Conservation (phyloP, 2,113 vertebrate genomes). For the Tetraodon nigroviridis region DNA sequence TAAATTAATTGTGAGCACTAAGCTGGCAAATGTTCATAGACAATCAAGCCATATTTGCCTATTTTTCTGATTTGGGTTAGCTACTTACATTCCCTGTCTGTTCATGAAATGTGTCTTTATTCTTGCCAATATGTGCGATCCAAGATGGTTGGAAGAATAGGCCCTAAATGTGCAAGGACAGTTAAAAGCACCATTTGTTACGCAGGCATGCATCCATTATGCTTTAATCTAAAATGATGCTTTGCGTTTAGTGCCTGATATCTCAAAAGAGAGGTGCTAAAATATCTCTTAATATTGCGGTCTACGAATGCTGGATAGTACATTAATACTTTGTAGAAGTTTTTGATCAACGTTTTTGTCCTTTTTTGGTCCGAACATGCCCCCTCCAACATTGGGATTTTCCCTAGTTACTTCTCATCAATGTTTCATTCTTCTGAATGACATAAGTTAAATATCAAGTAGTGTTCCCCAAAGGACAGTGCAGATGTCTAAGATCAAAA, state of each 20-base stretch:
- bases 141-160: conserved; percentile 36
- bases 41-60: conserved; percentile 61
- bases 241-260: conserved; percentile 4
- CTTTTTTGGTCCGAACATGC: conserved; percentile 14
- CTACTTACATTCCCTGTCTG: conserved; percentile 49
- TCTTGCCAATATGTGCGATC: conserved; percentile 45
- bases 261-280: too few species aligned
- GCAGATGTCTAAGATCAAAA: conserved; percentile 16
- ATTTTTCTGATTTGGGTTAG: conserved; percentile 63
- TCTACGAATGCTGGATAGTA: too few species aligned
- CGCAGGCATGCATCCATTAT: conserved; percentile 18
- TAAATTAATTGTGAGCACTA: conserved; percentile 71
- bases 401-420: conserved; percentile 43
- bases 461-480: conserved; percentile 11
- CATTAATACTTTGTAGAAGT: too few species aligned
- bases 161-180: conserved; percentile 33
- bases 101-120: conserved; percentile 54
- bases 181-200: conserved; percentile 37
- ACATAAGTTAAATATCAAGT: conserved; percentile 9
- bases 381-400: conserved; percentile 48
- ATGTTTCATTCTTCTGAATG: conserved; percentile 20
- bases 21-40: conserved; percentile 69
- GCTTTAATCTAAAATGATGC: conserved; percentile 19
- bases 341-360: conserved; percentile 3
- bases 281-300: too few species aligned